Evolutionary conservation across 2,888 invertebrate species (phyloP).

Genomic region (Rhodophaea formosa): DNA sequence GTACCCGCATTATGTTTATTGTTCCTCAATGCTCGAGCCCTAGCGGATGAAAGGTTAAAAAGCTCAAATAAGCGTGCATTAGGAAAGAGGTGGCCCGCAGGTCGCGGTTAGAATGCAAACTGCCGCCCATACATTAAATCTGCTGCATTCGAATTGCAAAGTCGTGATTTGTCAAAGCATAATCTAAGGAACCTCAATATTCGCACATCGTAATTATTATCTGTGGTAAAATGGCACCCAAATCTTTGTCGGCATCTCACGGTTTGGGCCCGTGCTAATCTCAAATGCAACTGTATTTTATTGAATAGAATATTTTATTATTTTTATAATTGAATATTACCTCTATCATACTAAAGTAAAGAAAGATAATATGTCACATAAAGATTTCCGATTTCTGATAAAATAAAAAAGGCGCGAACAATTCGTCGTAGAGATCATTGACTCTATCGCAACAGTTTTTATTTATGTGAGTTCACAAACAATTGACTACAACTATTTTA

Average conservation of each 20-base stretch:
- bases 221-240: conserved; percentile 74
- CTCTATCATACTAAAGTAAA: neutral
- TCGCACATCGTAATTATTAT: conserved; percentile 82
- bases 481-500: no score
- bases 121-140: conserved; percentile 81
- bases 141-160: conserved; percentile 80
- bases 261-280: conserved; percentile 29
- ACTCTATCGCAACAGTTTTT: neutral
- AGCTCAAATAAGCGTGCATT: conserved; percentile 81
- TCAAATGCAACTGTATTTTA: conserved; percentile 22
- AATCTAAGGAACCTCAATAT: conserved; percentile 79
- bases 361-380: neutral
- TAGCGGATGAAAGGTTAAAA: conserved; percentile 79
- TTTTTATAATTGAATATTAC: neutral
- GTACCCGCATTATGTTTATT: conserved; percentile 71
- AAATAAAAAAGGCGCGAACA: neutral
- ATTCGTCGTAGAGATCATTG: neutral
- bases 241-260: conserved; percentile 64
- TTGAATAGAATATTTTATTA: conserved; percentile 10
- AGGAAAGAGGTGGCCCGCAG: conserved; percentile 80
- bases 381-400: neutral
- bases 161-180: conserved; percentile 82
- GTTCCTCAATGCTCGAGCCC: conserved; percentile 73
- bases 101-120: conserved; percentile 81
- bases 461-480: neutral